Base-by-base conservation (phyloP, 2,113 vertebrate genomes). In the Acrocephalus kingi region DNA sequence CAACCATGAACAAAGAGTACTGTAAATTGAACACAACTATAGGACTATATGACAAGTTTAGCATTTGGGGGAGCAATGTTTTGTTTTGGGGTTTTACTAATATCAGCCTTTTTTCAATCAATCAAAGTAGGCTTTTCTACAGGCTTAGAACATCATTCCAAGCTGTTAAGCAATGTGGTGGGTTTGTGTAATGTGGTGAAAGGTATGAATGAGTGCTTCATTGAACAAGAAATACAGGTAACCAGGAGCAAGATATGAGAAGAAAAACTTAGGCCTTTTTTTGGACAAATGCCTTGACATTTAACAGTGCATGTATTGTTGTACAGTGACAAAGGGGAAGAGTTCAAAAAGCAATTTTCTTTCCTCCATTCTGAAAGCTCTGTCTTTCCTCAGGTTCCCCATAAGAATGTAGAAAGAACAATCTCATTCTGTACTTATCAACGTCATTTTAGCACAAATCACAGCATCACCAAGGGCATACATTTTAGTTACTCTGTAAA, bases 41-140 rank as follows among this genome's bases (percentile, higher is more conserved):
- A 61, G 15, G 64, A 64, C 5, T 16, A 8, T 13, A 52, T n/a
- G 11, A 56, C 5, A 78, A 89, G 3, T 39, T 84, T 1, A 30
- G 16, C 7, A 8, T 2, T 41, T 54, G 15, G 3, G 17, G 3
- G 2, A 6, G 3, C 1, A 4, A 13, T 35, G 33, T 19, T 82
- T 56, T 39, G 10, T 28, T 80, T 27, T 7, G 33, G 9, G 15
- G 7, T 23, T 61, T 88, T 52, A 55, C 11, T 58, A 43, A 19
- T 46, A 76, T 48, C 62, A 85, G 14, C 5, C 10, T 59, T 86
- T 89, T 89, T 35, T 80, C 43, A 74, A 2, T 33, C 43, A 55
- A 30, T 37, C 23, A 52, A 80, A 82, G 11, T 1, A 64, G 39
- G 13, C 15, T 52, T 14, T 35, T 59, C 30, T 31, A 25, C 6